phyloP scores from a whole-genome alignment of 2,888 invertebrate genomes.

The Scaptomyza tumidula region DNA sequence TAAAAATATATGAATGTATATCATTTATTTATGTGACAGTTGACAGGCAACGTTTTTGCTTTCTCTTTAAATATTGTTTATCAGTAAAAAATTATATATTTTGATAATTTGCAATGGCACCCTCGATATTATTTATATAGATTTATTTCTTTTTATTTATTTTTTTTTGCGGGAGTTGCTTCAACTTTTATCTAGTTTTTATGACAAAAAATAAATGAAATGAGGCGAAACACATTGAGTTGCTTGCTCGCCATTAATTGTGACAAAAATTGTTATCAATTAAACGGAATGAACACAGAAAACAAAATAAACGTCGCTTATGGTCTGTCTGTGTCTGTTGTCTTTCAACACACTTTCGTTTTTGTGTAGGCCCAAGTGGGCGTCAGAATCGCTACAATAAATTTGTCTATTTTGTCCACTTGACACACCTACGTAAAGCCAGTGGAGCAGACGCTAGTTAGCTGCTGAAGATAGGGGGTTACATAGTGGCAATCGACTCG shows the following conservation, averaged over 20 bases:
- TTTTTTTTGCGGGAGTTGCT: constrained; percentile 14
- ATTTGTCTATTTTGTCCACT: constrained; percentile 66
- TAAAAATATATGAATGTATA: constrained; percentile 44
- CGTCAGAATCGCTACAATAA: constrained; percentile 61
- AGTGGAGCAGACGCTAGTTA: constrained; percentile 22
- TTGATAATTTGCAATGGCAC: not conserved
- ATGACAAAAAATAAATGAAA: constrained; percentile 37
- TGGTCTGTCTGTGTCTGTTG: constrained; percentile 10
- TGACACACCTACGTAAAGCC: constrained; percentile 67
- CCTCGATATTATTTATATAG: too few species aligned
- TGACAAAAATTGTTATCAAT: constrained; percentile 73
- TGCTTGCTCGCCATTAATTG: constrained; percentile 57
- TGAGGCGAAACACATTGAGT: constrained; percentile 44
- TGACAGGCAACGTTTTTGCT: constrained; percentile 48
- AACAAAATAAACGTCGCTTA: constrained; percentile 31
- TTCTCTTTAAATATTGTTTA: constrained; percentile 36
- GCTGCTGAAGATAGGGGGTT: constrained; percentile 21
- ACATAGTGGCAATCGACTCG: constrained; percentile 21
- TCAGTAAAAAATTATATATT: constrained; percentile 42
- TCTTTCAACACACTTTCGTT: constrained; percentile 30
- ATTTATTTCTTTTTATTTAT: too few species aligned
- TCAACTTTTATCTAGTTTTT: constrained; percentile 22
- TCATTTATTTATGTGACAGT: constrained; percentile 74
- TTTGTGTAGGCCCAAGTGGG: constrained; percentile 49
- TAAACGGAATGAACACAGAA: constrained; percentile 51